Percentiles rank a stretch among this genome's conserved stretches.
Conservation (phyloP, 1,140 invertebrate genomes). For the Rhagoletis pomonella region DNA sequence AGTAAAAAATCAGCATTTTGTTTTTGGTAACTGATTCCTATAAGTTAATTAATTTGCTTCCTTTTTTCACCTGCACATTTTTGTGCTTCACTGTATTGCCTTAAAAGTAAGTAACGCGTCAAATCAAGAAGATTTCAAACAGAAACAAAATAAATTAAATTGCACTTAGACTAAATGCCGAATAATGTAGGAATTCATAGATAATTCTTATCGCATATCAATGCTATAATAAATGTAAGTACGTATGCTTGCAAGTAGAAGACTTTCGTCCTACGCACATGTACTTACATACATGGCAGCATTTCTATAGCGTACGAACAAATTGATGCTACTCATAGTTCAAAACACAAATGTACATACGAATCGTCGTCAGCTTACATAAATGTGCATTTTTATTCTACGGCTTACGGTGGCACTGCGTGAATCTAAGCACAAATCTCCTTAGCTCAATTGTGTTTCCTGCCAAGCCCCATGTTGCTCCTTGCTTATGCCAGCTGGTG, state of each 20-base stretch:
- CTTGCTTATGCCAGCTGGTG: not conserved
- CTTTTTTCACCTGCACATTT: no score
- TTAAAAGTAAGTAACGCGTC: no score
- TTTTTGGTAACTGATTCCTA: no score
- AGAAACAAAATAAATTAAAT: no score
- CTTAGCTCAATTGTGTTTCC: not conserved
- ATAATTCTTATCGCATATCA: no score
- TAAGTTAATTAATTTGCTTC: no score
- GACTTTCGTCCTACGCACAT: not conserved
- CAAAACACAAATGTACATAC: not conserved
- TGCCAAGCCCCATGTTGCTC: not conserved
- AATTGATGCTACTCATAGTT: not conserved
- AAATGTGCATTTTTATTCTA: slow-evolving; percentile 21
- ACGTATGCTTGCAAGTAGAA: not conserved
- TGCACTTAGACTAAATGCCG: no score
- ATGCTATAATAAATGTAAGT: not conserved
- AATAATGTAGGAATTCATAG: no score
- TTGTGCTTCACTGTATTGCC: no score
- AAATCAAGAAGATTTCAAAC: no score
- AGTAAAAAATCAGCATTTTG: no score
- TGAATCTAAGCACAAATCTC: not conserved
- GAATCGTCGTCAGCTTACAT: not conserved
- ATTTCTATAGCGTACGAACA: not conserved
- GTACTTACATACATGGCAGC: not conserved
- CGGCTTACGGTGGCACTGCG: not conserved